phyloP scores from a whole-genome alignment of 2,113 vertebrate genomes.

The Cettia cetti region DNA sequence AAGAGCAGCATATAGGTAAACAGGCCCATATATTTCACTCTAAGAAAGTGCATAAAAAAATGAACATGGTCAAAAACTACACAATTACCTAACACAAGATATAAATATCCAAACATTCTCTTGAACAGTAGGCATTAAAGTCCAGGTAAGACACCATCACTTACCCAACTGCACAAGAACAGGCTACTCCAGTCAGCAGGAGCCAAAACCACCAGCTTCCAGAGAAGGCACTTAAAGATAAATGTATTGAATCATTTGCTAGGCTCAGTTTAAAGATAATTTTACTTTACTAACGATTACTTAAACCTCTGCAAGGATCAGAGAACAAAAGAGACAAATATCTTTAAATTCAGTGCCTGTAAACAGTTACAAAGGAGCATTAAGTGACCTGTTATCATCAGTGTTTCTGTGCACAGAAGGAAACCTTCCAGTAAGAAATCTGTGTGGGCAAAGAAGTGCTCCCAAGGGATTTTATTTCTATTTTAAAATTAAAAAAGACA shows the following conservation, averaged over 20 bases:
- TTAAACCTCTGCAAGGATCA: neutral
- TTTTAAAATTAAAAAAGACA: neutral
- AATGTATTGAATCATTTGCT: neutral
- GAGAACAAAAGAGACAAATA: neutral
- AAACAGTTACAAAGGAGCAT: neutral
- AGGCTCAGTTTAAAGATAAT: neutral
- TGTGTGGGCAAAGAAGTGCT: neutral
- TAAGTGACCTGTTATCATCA: neutral
- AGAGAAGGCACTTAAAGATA: constrained; percentile 75
- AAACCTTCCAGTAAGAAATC: neutral
- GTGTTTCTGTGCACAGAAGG: neutral
- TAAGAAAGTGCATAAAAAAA: constrained; percentile 17
- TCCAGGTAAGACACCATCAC: neutral
- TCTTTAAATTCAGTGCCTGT: neutral
- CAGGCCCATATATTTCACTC: constrained; percentile 91
- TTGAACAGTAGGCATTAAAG: neutral
- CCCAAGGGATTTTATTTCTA: neutral
- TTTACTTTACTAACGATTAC: neutral
- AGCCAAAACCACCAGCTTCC: constrained; percentile 84
- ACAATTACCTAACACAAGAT: neutral
- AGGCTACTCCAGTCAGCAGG: constrained; percentile 79
- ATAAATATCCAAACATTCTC: neutral
- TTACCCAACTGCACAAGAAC: constrained; percentile 88
- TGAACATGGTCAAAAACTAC: neutral
- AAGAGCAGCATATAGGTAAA: constrained; percentile 91